Evolutionary conservation across 35 echinoderm and acorn worm genomes (phyloP), one percentile per base, ranked within the genome.

Genomic region (Eucidaris tribuloides): DNA sequence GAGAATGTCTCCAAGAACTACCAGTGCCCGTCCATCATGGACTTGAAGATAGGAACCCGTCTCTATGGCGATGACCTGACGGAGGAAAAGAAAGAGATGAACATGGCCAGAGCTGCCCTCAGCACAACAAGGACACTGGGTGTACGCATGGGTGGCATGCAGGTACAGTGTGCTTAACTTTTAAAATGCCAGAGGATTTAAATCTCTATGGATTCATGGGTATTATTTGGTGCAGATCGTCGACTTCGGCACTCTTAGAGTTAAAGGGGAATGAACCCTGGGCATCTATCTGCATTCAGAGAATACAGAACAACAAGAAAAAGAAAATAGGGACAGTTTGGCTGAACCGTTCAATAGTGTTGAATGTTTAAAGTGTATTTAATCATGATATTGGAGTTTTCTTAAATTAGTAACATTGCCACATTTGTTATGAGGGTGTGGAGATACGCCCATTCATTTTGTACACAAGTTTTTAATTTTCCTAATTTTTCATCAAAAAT

Each of bases 31-130:
- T 91, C 82, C 34, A 79, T 91, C 28, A 64, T 91, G 43, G 89
- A 91, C 46, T 76, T 91, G 22, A 91, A 91, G 82, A 91, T 91
- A 25, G 89, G 89, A 2, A 85, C 82, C 14, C 82, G 89, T 54
- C 58, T 56, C 7, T 66, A 91, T 59, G 89, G 89, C 1, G 89
- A 91, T 72, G 89, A 91, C 37, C 82, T 80, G 15, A 77, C 72
- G 0, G 71, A 91, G 63, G 89, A 85, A 59, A 91, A 91, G 74
- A 65, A 62, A 17, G 42, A 81, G 32, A 19, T 74, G 32, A 84
- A 91, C 66, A 46, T 85, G 19, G 83, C 83, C 28, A 79, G 84
- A 25, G 82, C 82, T 28, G 30, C 33, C 42, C 45, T 43, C 3
- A 85, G 82, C 20, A 91, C 89, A 6, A 78, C 89, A 23, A 81